A percentile compares a stretch with the other conserved stretches of the same genome.
Evolutionary conservation across 2,888 invertebrate genomes (phyloP).

Genomic region (Chrysina gloriosa): DNA sequence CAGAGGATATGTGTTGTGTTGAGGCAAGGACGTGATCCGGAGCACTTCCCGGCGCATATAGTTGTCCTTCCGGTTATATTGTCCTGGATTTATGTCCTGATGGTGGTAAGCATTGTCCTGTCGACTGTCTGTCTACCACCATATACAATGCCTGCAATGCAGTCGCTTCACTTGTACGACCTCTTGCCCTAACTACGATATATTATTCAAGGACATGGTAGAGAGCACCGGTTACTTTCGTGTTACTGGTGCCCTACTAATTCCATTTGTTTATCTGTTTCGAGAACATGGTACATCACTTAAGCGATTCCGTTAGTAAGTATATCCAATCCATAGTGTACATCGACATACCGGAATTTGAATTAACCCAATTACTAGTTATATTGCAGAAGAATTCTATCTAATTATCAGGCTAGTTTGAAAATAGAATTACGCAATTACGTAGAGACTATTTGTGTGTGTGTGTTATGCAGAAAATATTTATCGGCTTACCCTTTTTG

Average conservation of each 20-base stretch:
- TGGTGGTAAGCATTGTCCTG: constrained; percentile 59
- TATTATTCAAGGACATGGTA: constrained; percentile 46
- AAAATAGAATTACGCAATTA: too few relatives aligned
- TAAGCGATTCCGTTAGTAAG: background rate
- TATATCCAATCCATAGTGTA: too few relatives aligned
- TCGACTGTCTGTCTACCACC: constrained; percentile 59
- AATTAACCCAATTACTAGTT: too few relatives aligned
- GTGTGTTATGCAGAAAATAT: too few relatives aligned
- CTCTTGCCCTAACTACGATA: constrained; percentile 42
- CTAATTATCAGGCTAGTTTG: too few relatives aligned
- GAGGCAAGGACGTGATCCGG: constrained; percentile 60
- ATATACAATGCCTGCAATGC: constrained; percentile 61
- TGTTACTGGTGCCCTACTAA: constrained; percentile 40
- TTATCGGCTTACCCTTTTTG: too few relatives aligned
- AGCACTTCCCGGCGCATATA: constrained; percentile 61
- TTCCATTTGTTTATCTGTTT: constrained; percentile 44
- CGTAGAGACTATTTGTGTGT: too few relatives aligned
- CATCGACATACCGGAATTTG: too few relatives aligned
- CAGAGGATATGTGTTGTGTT: constrained; percentile 55
- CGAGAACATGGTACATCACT: constrained; percentile 42
- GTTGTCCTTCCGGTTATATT: constrained; percentile 62
- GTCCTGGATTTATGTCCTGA: constrained; percentile 63
- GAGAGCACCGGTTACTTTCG: constrained; percentile 45
- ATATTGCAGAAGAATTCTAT: too few relatives aligned
- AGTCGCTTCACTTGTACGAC: constrained; percentile 55